Evolutionary conservation across 2,888 invertebrate genomes (phyloP), one percentile per base, ranked within the genome.

Genomic region (Tribolium freemani): DNA sequence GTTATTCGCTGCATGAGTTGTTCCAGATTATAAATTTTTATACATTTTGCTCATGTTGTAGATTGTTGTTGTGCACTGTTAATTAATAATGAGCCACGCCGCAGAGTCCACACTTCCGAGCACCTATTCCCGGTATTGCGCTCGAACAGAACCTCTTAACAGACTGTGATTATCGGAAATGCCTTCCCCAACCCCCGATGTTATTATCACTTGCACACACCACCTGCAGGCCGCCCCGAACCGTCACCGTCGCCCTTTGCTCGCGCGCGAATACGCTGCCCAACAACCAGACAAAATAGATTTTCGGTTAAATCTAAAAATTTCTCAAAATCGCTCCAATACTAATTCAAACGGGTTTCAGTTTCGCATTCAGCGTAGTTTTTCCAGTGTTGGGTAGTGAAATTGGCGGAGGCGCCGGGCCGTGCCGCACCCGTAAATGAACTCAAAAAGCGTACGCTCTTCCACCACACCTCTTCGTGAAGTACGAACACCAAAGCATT

Each of bases 121-220:
- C 81, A 82, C 80, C 79, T 31, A 79, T 74, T 80, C 80, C 81
- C 81, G 80, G 80, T 80, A 79, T 82, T 81, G 83, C 83, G 82
- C 83, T 84, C 82, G 84, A 81, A 81, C 82, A 83, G 76, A 77
- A 82, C 81, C 81, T 80, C 82, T 83, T 83, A 87, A 87, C 87
- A 87, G 87, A 86, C 87, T 88, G 87, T 88, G 87, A 88, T 88
- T 85, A 85, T 85, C 84, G 86, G 86, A 87, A 86, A 86, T 87
- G 87, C 87, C 87, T 87, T 87, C 84, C 86, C 85, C 83, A 81
- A 81, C 79, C 77, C 82, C 82, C 80, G 70, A 70, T 56, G 70
- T 70, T 64, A 57, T 71, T 82, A 81, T 82, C 82, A 82, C 80
- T 76, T 78, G 79, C 80, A 79, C 82, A 79, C 81, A 54, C 58